Evolutionary conservation across 1,140 invertebrate species (phyloP).

Genomic region (Drosophila micromelanica): DNA sequence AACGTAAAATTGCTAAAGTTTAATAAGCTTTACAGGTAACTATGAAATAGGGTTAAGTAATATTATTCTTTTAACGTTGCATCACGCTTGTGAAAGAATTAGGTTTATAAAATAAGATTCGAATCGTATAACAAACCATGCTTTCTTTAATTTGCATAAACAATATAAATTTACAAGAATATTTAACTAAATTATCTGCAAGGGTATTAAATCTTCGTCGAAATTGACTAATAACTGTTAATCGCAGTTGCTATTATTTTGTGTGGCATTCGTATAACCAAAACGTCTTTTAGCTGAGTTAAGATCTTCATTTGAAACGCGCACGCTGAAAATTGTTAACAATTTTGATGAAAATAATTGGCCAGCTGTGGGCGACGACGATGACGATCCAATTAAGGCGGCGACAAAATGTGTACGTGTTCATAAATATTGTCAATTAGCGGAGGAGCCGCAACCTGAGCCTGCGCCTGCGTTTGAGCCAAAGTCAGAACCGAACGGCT

Average conservation of each 20-base stretch:
- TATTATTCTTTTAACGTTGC: no score
- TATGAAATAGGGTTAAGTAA: no score
- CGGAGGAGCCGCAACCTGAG: conserved; percentile 42
- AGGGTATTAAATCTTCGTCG: background rate
- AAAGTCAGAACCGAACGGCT: conserved; percentile 31
- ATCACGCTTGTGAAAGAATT: no score
- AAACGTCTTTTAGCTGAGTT: conserved; percentile 52
- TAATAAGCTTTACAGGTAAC: no score
- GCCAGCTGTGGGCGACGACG: conserved; percentile 57
- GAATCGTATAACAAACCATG: no score
- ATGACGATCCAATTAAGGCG: conserved; percentile 69
- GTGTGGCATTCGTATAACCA: conserved; percentile 69
- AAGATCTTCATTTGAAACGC: conserved; percentile 66
- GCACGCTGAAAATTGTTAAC: conserved; percentile 69
- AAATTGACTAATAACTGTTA: background rate
- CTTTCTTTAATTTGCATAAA: no score
- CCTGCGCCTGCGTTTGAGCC: background rate
- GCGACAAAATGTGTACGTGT: conserved; percentile 83
- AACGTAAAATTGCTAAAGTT: no score
- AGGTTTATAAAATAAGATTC: no score
- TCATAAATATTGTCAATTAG: conserved; percentile 84
- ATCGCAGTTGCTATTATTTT: conserved; percentile 14
- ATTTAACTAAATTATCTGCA: background rate
- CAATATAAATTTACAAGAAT: no score
- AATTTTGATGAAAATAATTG: conserved; percentile 84